Evolutionary conservation across 2,113 vertebrate species (phyloP).

Genomic region (Melospiza georgiana): DNA sequence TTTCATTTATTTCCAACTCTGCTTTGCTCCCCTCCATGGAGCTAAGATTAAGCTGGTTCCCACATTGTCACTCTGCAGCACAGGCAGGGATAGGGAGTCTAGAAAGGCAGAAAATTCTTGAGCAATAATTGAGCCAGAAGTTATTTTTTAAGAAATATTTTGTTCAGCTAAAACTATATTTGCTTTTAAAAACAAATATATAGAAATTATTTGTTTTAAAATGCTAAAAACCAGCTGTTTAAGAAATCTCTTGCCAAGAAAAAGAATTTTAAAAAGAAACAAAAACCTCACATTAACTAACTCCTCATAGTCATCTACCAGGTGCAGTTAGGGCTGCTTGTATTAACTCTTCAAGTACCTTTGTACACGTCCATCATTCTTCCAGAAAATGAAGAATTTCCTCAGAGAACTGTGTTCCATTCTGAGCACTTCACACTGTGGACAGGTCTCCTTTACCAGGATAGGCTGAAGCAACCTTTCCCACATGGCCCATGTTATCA

Average conservation of each 20-base stretch:
- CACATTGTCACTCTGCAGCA: background rate
- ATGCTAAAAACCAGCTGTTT: background rate
- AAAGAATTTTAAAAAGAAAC: background rate
- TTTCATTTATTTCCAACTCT: background rate
- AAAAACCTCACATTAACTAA: accelerated
- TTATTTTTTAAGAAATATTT: background rate
- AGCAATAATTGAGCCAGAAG: background rate
- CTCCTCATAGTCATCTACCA: background rate
- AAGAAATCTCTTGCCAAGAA: background rate
- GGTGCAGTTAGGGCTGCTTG: background rate
- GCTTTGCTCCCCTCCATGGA: background rate
- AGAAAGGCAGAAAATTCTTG: background rate
- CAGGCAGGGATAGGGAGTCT: background rate
- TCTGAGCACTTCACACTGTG: background rate
- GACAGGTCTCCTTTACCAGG: background rate
- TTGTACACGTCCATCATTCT: background rate
- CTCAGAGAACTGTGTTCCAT: background rate
- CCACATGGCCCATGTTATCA: background rate
- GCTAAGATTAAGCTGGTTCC: background rate
- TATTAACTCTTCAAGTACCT: background rate
- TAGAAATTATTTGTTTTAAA: background rate
- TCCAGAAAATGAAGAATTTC: background rate
- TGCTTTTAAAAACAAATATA: background rate
- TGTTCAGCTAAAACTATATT: background rate
- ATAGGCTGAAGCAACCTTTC: background rate